Evolutionary conservation across 2,797 vertebrate genomes (phyloP).

Genomic region (Pipistrellus kuhlii): DNA sequence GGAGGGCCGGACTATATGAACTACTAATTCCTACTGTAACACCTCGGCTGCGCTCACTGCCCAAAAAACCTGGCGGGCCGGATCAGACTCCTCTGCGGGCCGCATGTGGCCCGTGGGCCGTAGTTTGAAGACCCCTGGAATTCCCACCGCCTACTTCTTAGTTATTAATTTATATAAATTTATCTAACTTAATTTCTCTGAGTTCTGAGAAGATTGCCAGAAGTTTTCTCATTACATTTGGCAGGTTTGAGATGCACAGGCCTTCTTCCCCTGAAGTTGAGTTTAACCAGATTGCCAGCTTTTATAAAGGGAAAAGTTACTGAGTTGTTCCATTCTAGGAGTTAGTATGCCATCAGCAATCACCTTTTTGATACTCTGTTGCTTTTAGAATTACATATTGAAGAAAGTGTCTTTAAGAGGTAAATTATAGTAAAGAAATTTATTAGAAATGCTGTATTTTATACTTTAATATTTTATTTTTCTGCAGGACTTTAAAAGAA

Average conservation of each 20-base stretch:
- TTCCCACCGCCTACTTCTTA: conserved; percentile 16
- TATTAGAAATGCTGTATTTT: conserved; percentile 24
- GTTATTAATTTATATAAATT: conserved; percentile 24
- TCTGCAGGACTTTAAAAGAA: neutral
- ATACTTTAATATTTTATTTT: conserved; percentile 3
- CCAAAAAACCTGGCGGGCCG: no score
- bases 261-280: neutral
- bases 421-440: neutral
- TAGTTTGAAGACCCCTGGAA: no score
- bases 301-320: neutral
- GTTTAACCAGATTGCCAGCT: neutral
- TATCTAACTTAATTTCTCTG: conserved; percentile 43
- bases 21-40: no score
- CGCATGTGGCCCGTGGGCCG: no score
- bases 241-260: neutral
- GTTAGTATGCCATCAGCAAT: neutral
- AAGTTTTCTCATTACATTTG: conserved; percentile 22
- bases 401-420: neutral
- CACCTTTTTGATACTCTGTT: neutral
- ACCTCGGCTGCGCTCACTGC: no score
- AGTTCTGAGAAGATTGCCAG: neutral
- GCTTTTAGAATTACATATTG: conserved; percentile 50
- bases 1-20: no score
- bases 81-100: no score
- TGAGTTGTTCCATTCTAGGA: neutral